A percentile compares a stretch with the other conserved stretches of the same genome.
phyloP scores from a whole-genome alignment of 2,888 invertebrate genomes.

The Chydorus sphaericus region DNA sequence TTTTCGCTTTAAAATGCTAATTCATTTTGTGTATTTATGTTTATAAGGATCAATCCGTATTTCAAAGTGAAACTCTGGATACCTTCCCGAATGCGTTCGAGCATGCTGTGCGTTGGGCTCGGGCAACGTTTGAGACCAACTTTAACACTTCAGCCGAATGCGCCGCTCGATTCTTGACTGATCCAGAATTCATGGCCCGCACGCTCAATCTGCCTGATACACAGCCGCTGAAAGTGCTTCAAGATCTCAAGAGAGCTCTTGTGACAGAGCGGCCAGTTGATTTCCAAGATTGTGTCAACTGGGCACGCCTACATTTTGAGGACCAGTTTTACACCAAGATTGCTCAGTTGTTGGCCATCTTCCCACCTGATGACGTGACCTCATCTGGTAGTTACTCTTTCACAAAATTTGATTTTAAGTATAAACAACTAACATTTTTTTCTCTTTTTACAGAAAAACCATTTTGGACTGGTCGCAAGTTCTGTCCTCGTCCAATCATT shows the following conservation, averaged over 20 bases:
- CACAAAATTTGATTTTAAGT: background rate
- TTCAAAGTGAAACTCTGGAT: constrained; percentile 94
- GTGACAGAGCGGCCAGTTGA: constrained; percentile 66
- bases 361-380: constrained; percentile 81
- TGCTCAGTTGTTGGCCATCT: constrained; percentile 87
- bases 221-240: constrained; percentile 54
- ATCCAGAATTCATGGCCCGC: constrained; percentile 58
- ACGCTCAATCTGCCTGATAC: constrained; percentile 73
- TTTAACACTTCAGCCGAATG: constrained; percentile 82
- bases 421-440: too few species aligned
- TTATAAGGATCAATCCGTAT: constrained; percentile 93
- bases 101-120: constrained; percentile 81
- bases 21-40: too few species aligned
- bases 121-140: constrained; percentile 83
- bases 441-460: constrained; percentile 16
- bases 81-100: constrained; percentile 99
- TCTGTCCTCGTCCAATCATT: constrained; percentile 75
- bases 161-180: constrained; percentile 65
- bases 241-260: constrained; percentile 60
- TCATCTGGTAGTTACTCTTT: constrained; percentile 53
- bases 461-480: constrained; percentile 96
- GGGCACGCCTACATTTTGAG: constrained; percentile 63
- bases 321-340: constrained; percentile 91
- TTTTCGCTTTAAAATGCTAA: too few species aligned
- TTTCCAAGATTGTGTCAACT: constrained; percentile 72